Conservation (phyloP, 2,113 vertebrate genomes). For the Cochlearius cochlearius region DNA sequence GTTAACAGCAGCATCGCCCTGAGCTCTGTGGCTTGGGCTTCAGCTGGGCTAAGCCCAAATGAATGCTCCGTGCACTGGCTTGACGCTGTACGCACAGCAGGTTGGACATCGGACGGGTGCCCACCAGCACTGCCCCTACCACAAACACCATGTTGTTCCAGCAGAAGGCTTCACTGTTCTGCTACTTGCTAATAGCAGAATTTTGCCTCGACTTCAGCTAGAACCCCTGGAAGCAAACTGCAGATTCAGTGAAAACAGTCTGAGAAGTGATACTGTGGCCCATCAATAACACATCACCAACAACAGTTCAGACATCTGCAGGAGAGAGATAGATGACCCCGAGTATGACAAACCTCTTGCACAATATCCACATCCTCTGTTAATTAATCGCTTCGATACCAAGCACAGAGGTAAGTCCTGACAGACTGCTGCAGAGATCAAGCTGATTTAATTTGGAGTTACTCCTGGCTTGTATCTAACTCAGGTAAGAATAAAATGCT, state of each 20-base stretch:
- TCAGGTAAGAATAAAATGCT: background rate
- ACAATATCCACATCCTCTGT: background rate
- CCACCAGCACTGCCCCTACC: background rate
- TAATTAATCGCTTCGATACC: background rate
- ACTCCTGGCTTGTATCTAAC: background rate
- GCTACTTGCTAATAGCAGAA: background rate
- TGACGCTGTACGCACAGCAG: rapidly evolving
- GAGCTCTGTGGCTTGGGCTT: background rate
- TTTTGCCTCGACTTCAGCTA: background rate
- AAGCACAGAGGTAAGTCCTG: background rate
- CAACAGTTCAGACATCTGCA: background rate
- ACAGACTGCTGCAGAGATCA: background rate
- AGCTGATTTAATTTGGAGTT: background rate
- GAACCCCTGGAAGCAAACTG: background rate
- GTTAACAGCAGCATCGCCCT: background rate
- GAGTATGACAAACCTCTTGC: background rate
- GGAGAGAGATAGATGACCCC: background rate
- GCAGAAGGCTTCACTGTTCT: background rate
- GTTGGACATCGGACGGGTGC: rapidly evolving
- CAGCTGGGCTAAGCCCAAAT: background rate
- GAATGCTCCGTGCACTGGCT: background rate
- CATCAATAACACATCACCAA: background rate
- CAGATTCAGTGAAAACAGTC: background rate
- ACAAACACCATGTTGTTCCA: background rate
- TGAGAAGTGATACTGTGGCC: background rate